Base-by-base conservation (phyloP, 2,888 invertebrate species). In the Epistrophe eligans region DNA sequence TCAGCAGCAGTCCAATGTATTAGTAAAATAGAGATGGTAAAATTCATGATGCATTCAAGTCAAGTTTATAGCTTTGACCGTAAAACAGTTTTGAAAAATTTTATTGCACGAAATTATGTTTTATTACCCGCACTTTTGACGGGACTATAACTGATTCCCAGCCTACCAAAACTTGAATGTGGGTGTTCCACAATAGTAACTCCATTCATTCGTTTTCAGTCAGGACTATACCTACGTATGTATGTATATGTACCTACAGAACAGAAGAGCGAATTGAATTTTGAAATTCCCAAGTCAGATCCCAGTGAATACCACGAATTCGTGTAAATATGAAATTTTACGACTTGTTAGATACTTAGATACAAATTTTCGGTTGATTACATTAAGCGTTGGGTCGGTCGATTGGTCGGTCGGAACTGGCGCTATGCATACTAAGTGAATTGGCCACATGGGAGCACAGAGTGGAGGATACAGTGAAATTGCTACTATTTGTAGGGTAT, bases 321-420 rank as follows among this genome's bases (percentile, higher is more conserved):
- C 79, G 87, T 83, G 87, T 87, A 87, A 87, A 87, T 87, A 87
- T 87, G 87, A 87, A 87, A 87, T 87, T 87, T 87, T 87, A 87
- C 87, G 87, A 87, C 87, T 87, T 87, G 87, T 87, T 87, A 83
- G 82, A 87, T 87, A 87, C 87, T 87, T 87, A 82, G 85, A 85
- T 82, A 85, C 85, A 85, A 85, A 85, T 87, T 87, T 87, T 87
- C 87, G 79, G 87, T 87, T 87, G 87, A 82, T 82, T 87, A 79
- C 79, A 87, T 87, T 82, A 82, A 79, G 83, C 83, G 82, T 82
- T 87, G 79, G 79, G 83, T 79, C 83, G 82, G 79, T 87, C 82
- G 82, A 74, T 74, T 32, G 32, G 84, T 81, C 72, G 77, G 77
- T 77, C 55, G 71, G 72, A 66, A 72, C 57, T 79, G 45, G 70